Base-by-base conservation (phyloP, 2,113 vertebrate species). In the Perccottus glenii region DNA sequence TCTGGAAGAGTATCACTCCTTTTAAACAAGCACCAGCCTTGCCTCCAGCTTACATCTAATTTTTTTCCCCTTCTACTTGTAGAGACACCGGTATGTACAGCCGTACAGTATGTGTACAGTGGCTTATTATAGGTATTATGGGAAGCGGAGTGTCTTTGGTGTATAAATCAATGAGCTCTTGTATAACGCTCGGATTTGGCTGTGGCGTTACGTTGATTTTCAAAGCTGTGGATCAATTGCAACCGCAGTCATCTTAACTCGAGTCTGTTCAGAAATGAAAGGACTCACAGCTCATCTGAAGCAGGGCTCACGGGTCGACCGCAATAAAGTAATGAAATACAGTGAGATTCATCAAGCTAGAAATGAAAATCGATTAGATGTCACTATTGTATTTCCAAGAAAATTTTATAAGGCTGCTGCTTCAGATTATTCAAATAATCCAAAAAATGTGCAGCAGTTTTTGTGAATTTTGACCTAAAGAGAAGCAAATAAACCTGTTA, bases 1-100 rank as follows among this genome's bases (percentile, higher is more conserved):
- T 68, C 58, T 58, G 75, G 72, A 84, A 57, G 64, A 77, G 60
- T 64, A 78, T 82, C 71, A 61, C 67, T 85, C 64, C 80, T 75
- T 60, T 63, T 32, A 64, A 82, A 81, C 70, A 78, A 63, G 63
- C 67, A 53, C 51, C 51, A 49, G 67, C 71, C 51, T 69, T 1
- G 58, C 68, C 67, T 61, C 67, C 72, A 75, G 78, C 81, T 65
- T 33, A 14, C 47, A 49, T 64, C 67, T 73, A 38, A 63, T 42
- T 64, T 55, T 53, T 66, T 27, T 38, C 50, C 56, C 11, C 33
- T 19, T 32, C 69, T 5, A 14, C 67, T 11, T 55, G 12, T 12
- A 6, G 55, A 40, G 64, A 53, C 45, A 55, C 6, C 27, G 56
- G 55, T 62, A 40, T 57, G 49, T 61, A 11, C 7, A 62, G 45